Evolutionary conservation across 2,888 invertebrate species (phyloP).

Genomic region (Hirtodrosophila trivittata): DNA sequence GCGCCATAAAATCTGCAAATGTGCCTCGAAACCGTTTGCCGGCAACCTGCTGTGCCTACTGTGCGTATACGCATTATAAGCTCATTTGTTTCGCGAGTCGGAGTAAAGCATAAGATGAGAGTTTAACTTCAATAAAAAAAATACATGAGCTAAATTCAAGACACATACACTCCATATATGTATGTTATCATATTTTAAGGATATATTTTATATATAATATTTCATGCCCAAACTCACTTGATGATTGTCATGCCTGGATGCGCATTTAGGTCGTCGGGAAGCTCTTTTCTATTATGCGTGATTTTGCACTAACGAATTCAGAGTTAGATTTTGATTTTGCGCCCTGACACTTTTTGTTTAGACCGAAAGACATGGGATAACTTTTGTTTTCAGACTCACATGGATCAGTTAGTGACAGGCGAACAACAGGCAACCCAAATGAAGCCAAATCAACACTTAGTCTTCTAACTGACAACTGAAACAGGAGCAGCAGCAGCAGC

Average conservation of each 20-base stretch:
- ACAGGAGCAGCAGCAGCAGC: not conserved
- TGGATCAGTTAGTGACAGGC: conserved; percentile 45
- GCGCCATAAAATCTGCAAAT: conserved; percentile 34
- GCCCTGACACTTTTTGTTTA: not conserved
- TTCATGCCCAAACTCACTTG: conserved; percentile 1
- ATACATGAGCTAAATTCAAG: conserved; percentile 13
- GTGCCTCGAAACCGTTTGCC: conserved; percentile 6
- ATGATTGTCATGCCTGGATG: conserved; percentile 24
- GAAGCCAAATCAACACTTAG: conserved; percentile 10
- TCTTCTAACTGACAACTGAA: conserved; percentile 4
- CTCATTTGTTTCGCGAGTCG: conserved; percentile 39
- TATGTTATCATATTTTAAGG: not conserved
- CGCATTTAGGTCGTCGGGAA: conserved; percentile 20
- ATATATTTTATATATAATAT: conserved; percentile 10
- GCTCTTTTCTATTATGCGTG: conserved; percentile 8
- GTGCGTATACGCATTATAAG: conserved; percentile 52
- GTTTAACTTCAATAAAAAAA: conserved; percentile 34
- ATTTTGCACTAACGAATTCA: conserved; percentile 8
- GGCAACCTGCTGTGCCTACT: conserved; percentile 47
- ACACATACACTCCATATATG: not conserved
- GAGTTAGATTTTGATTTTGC: conserved; percentile 14
- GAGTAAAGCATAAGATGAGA: conserved; percentile 5
- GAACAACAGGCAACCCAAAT: conserved; percentile 9
- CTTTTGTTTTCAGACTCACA: conserved; percentile 17
- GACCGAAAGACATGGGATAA: conserved; percentile 15